Percentiles rank a stretch among this genome's conserved stretches.
Conservation (phyloP, 1,140 invertebrate genomes). For the Meteorus sp. region DNA sequence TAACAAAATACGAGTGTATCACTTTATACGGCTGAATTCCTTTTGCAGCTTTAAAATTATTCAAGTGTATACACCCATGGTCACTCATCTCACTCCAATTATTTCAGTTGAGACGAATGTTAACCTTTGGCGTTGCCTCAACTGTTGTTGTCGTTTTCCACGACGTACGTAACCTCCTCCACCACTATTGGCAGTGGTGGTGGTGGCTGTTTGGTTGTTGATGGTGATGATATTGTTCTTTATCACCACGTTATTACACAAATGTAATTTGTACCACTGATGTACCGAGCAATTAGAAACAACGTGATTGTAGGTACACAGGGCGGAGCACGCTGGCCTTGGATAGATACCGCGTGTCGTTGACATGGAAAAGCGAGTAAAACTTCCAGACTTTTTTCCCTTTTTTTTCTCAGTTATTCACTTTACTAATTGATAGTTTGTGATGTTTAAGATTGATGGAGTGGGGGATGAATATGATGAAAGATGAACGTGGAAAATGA, state of each 20-base stretch:
- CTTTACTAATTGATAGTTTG: no score
- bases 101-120: conserved; percentile 30
- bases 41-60: conserved; percentile 75
- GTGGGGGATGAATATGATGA: no score
- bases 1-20: conserved; percentile 67
- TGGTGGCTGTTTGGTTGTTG: conserved; percentile 4
- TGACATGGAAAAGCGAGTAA: conserved; percentile 52
- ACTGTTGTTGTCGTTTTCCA: not conserved
- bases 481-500: no score
- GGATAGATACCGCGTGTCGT: conserved; percentile 46
- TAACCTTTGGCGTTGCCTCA: conserved; percentile 13
- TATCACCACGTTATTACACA: no score
- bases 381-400: conserved; percentile 29
- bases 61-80: conserved; percentile 75
- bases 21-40: conserved; percentile 74
- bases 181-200: not conserved
- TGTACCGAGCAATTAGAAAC: not conserved
- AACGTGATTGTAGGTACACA: conserved; percentile 28
- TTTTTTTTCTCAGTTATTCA: no score
- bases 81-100: conserved; percentile 64
- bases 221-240: no score
- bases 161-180: conserved; percentile 3
- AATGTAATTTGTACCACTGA: not conserved
- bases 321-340: conserved; percentile 48
- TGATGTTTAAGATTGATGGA: no score